Percentiles rank a stretch among this genome's conserved stretches.
Evolutionary conservation across 2,113 vertebrate genomes (phyloP).

Genomic region (cattle (Bos taurus)): DNA sequence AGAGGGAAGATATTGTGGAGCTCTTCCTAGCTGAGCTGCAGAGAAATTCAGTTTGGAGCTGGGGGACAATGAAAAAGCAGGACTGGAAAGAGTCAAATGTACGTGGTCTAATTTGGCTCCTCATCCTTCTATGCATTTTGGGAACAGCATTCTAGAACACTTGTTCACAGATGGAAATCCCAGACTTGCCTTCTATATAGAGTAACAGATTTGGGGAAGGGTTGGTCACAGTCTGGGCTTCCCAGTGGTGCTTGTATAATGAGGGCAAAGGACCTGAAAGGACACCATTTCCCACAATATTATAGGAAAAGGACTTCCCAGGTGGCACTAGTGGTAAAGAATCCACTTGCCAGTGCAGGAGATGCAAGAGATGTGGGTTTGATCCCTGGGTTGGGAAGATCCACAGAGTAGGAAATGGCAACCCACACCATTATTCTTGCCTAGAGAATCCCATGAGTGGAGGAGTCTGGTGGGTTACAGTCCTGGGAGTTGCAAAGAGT

Average conservation of each 20-base stretch:
- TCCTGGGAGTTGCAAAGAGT: neutral
- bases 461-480: neutral
- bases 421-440: neutral
- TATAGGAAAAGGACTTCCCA: neutral
- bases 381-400: neutral
- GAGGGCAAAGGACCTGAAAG: neutral
- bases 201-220: neutral
- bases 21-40: neutral
- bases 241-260: neutral
- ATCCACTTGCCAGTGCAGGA: neutral
- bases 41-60: neutral
- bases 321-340: neutral
- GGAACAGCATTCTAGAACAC: neutral
- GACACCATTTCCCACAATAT: neutral
- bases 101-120: neutral
- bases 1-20: neutral
- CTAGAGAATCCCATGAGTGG: neutral
- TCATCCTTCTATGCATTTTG: accelerated
- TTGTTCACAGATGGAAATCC: neutral
- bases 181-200: neutral
- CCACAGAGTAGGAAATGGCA: neutral
- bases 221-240: neutral
- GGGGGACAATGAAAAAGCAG: neutral
- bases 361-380: neutral
- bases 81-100: neutral